These are phyloP conservation scores for Galagoides demidoff DNA, from an alignment of 2,797 vertebrate genomes.

Conservation along the genomic window DNA sequence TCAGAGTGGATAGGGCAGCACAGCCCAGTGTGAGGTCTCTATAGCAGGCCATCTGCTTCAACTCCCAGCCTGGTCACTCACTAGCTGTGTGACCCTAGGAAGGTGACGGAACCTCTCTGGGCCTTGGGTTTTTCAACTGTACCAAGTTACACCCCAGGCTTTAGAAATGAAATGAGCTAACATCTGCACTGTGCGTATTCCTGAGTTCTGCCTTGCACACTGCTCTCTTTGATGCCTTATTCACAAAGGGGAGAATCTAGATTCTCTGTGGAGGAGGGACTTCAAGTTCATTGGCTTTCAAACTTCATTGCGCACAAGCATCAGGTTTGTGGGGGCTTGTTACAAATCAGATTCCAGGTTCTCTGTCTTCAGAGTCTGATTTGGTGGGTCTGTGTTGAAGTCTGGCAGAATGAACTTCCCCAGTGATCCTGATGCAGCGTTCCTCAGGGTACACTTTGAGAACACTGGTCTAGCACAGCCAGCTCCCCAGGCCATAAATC, in stretches of 20 bases:
- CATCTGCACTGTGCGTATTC: accelerated
- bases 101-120: neutral
- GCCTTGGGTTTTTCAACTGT: neutral
- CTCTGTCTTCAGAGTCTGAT: neutral
- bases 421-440: neutral
- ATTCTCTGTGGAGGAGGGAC: neutral
- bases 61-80: neutral
- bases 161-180: neutral
- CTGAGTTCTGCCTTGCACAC: neutral
- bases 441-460: neutral
- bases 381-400: neutral
- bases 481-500: no score
- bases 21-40: neutral
- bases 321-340: neutral
- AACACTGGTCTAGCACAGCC: neutral
- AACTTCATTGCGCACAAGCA: neutral
- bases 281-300: neutral
- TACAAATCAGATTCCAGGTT: neutral
- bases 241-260: neutral
- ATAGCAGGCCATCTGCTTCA: neutral
- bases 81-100: neutral
- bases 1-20: neutral
- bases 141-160: neutral
- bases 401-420: neutral
- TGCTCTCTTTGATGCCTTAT: neutral